phyloP scores from a whole-genome alignment of 1,140 invertebrate species.

The Kradibia gibbosae region DNA sequence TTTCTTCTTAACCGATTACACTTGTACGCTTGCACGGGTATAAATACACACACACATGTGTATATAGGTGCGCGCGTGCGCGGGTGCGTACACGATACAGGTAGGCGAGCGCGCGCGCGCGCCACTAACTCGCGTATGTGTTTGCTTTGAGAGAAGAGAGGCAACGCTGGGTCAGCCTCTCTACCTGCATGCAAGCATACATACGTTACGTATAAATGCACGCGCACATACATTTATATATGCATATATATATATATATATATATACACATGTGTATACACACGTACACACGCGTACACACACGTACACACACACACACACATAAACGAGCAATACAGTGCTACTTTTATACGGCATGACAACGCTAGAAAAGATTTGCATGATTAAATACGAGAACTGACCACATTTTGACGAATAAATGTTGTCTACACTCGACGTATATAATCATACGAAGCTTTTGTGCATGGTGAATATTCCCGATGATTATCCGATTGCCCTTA shows the following conservation, averaged over 20 bases:
- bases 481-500: too few relatives aligned
- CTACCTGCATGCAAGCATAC: too few relatives aligned
- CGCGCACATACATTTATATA: too few relatives aligned
- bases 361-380: background rate
- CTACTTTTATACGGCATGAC: background rate
- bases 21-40: background rate
- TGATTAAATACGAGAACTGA: background rate
- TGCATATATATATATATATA: background rate
- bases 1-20: too few relatives aligned
- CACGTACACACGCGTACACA: too few relatives aligned
- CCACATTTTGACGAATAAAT: background rate
- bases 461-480: background rate
- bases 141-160: too few relatives aligned
- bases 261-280: background rate
- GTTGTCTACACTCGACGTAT: background rate
- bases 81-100: too few relatives aligned
- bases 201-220: too few relatives aligned
- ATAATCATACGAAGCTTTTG: background rate
- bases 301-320: conserved; percentile 7
- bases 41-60: background rate
- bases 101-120: too few relatives aligned
- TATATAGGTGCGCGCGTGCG: too few relatives aligned
- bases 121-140: too few relatives aligned
- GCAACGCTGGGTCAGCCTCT: too few relatives aligned
- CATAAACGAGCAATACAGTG: background rate